Evolutionary conservation across 2,888 invertebrate species (phyloP), one percentile per base, ranked within the genome.

Genomic region (Spilarctia lutea): DNA sequence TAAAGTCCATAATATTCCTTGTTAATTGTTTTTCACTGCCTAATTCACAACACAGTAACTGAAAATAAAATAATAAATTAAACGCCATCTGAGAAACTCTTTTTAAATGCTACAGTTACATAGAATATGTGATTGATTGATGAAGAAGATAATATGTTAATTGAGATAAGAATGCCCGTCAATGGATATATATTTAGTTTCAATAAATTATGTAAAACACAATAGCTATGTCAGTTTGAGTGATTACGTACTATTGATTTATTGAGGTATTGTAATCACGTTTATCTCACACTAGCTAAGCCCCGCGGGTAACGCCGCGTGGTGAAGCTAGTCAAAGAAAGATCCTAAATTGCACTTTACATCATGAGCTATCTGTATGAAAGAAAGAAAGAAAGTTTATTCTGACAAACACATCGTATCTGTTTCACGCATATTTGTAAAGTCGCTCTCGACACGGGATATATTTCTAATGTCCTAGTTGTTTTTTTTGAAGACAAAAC

Each of bases 191-290:
- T 35, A 39, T n/a, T 39, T 56, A 10, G 20, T 52, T 35, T 69
- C 13, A 39, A 39, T 35, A 52, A n/a, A 39, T 27, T 39, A 39
- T 56, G 3, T 27, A n/a, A 35, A 6, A 68, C 10, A 27, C 45
- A 67, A 45, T 56, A 56, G 24, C 8, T 35, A 35, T 13, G 56
- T 52, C 33, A 3, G 13, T 69, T 35, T 52, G 3, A 56, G 20
- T 70, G 39, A 60, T 39, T 39, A 39, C n/a, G 8, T 39, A 60
- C 60, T 60, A 52, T 39, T 70, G 45, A 42, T n/a, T 67, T 45
- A 67, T 13, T 67, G n/a, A 67, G n/a, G 6, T 27, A 67, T 45
- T 45, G 39, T 67, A 18, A 27, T 45, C 42, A 16, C n/a, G 13
- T 18, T 39, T 45, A 45, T 67, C 18, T 27, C 45, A 24, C 24